A percentile compares a stretch with the other conserved stretches of the same genome.
These are phyloP conservation scores for Suricata suricatta DNA, from an alignment of 2,113 vertebrate genomes.

Conservation along the genomic window DNA sequence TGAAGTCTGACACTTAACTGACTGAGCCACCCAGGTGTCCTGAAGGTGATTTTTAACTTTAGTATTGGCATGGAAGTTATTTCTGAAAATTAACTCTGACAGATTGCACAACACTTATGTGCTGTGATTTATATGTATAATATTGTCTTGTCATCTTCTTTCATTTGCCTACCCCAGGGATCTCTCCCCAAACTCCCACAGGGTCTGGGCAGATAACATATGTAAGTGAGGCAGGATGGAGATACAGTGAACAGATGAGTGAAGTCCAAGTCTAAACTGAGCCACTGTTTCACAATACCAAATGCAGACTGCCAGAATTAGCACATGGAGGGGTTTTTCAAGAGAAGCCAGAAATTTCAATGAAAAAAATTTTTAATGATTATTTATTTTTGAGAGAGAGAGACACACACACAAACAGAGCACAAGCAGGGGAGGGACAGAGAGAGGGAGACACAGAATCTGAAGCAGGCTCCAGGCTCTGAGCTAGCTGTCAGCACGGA, in stretches of 20 bases:
- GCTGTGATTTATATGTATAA: not conserved
- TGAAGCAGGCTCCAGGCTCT: too few relatives aligned
- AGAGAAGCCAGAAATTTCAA: not conserved
- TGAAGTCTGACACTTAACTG: too few relatives aligned
- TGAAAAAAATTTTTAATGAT: not conserved
- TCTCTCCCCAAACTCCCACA: not conserved
- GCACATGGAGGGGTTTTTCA: not conserved
- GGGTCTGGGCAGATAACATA: not conserved
- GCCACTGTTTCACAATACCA: not conserved
- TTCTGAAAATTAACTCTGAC: not conserved
- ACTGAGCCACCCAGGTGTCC: too few relatives aligned
- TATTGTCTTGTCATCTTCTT: not conserved
- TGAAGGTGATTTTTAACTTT: not conserved
- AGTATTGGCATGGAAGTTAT: not conserved
- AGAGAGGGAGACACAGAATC: too few relatives aligned
- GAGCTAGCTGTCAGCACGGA: too few relatives aligned
- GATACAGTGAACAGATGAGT: not conserved
- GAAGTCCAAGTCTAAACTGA: not conserved
- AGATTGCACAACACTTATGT: not conserved
- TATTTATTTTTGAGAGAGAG: too few relatives aligned
- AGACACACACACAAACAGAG: too few relatives aligned
- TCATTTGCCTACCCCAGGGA: not conserved
- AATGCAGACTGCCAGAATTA: not conserved
- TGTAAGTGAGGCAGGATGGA: not conserved
- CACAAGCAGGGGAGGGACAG: too few relatives aligned